Conservation (phyloP, 2,113 vertebrate species). For the Glaucidium brasilianum region DNA sequence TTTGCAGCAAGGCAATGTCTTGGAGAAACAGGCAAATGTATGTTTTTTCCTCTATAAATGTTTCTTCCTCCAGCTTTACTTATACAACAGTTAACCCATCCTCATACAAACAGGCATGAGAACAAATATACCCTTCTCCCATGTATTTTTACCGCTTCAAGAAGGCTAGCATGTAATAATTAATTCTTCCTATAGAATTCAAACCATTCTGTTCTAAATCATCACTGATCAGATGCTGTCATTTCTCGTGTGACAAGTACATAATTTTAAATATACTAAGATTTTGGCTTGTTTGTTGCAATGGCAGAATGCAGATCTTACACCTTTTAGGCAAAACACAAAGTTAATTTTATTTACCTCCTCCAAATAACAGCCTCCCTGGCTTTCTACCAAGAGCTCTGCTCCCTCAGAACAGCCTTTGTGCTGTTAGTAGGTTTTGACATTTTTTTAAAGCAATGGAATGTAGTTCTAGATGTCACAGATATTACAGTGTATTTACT, state of each 20-base stretch:
- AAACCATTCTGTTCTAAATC: not conserved
- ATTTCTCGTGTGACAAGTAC: not conserved
- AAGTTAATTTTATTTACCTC: not conserved
- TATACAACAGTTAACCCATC: not conserved
- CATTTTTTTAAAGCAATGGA: not conserved
- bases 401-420: not conserved
- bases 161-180: not conserved
- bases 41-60: accelerated
- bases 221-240: not conserved
- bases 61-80: not conserved
- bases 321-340: not conserved
- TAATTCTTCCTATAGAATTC: not conserved
- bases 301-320: not conserved
- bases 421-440: not conserved
- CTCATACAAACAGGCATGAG: not conserved
- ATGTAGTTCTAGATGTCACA: not conserved
- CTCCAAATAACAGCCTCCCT: not conserved
- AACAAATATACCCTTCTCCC: not conserved
- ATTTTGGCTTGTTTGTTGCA: not conserved
- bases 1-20: not conserved
- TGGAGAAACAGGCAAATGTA: not conserved
- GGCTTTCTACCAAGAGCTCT: not conserved
- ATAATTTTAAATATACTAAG: accelerated
- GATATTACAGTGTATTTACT: not conserved
- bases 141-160: not conserved